Conservation (phyloP, 2,888 invertebrate species). For the Galerucella calmariensis region DNA sequence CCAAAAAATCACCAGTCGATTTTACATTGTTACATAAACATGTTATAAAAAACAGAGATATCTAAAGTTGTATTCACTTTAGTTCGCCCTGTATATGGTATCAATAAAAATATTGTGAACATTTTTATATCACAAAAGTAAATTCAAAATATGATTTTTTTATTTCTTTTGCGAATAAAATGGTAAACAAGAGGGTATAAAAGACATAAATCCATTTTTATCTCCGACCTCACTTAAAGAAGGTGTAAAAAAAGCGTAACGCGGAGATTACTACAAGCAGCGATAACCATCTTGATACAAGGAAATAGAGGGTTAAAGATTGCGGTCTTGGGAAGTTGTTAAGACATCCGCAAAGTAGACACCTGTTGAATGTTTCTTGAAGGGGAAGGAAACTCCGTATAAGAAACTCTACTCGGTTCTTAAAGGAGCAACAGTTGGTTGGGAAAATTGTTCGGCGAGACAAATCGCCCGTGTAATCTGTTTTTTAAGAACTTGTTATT, state of each 20-base stretch:
- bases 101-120: too few species aligned
- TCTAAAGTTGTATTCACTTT: too few species aligned
- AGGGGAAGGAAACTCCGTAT: slow-evolving; percentile 43
- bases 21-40: too few species aligned
- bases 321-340: slow-evolving; percentile 44
- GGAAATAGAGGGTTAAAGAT: slow-evolving; percentile 43
- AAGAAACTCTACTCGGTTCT: slow-evolving; percentile 41
- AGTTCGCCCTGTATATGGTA: too few species aligned
- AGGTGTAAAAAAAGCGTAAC: slow-evolving; percentile 14
- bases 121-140: too few species aligned
- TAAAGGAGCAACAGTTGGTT: slow-evolving; percentile 46
- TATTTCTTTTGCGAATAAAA: too few species aligned
- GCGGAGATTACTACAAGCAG: slow-evolving; percentile 26
- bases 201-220: not conserved
- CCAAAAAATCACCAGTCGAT: too few species aligned
- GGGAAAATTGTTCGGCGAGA: slow-evolving; percentile 13
- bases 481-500: not conserved
- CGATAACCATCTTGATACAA: slow-evolving; percentile 39
- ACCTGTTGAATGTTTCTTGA: slow-evolving; percentile 53
- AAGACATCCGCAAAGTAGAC: slow-evolving; percentile 52
- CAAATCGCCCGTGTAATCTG: slow-evolving; percentile 20
- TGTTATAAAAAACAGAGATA: too few species aligned
- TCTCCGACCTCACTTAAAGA: not conserved
- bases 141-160: too few species aligned
- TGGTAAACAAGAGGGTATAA: not conserved